Evolutionary conservation across 2,888 invertebrate genomes (phyloP).

Genomic region (Sinhomidia bicolor): DNA sequence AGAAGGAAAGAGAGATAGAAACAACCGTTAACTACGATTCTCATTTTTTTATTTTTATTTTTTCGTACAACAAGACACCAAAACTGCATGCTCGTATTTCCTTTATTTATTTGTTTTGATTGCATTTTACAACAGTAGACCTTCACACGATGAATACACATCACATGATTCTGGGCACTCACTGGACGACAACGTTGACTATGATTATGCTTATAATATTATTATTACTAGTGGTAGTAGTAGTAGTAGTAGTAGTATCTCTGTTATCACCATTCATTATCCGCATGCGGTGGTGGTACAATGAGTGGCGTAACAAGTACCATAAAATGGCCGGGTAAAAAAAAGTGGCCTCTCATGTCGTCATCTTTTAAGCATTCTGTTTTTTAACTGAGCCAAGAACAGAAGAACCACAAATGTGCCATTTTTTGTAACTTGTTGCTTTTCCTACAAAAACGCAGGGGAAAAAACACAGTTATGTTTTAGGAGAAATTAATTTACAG

Average conservation of each 20-base stretch:
- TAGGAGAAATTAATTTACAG: not conserved
- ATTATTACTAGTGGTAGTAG: not conserved
- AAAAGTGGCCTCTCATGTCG: not conserved
- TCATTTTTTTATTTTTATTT: not conserved
- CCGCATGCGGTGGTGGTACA: not conserved
- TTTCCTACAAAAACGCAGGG: not conserved
- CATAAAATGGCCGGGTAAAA: not conserved
- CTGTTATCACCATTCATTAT: not conserved
- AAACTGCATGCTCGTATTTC: not conserved
- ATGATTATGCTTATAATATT: no score
- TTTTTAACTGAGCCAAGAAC: conserved; percentile 40
- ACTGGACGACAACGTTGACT: no score
- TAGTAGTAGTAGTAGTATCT: not conserved
- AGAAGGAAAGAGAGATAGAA: not conserved
- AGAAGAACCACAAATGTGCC: not conserved
- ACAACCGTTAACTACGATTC: not conserved
- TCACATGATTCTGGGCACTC: no score
- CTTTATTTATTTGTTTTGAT: not conserved
- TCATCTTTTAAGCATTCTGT: not conserved
- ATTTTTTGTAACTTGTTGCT: conserved; percentile 5
- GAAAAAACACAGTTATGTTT: not conserved
- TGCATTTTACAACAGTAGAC: not conserved
- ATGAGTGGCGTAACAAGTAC: not conserved
- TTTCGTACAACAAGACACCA: conserved; percentile 35
- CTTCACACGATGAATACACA: no score